A percentile compares a stretch with the other conserved stretches of the same genome.
These are phyloP conservation scores for Margaritifera margaritifera DNA, from an alignment of 2,888 invertebrate species.

Conservation along the genomic window DNA sequence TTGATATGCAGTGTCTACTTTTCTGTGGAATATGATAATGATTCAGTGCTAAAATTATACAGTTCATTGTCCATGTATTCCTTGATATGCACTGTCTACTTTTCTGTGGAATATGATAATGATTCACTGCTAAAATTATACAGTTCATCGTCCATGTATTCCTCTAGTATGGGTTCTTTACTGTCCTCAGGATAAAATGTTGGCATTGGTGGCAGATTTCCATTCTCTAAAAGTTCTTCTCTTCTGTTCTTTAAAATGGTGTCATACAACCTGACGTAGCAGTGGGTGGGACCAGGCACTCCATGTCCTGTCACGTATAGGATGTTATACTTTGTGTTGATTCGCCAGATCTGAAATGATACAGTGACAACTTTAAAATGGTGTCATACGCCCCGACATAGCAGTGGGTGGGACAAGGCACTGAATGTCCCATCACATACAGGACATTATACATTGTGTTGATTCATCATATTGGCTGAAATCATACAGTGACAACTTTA, in stretches of 20 bases:
- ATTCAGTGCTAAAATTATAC: constrained; percentile 79
- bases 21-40: constrained; percentile 33
- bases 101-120: constrained; percentile 27
- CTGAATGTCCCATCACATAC: constrained; percentile 86
- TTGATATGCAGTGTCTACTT: constrained; percentile 7
- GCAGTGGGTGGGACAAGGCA: constrained; percentile 87
- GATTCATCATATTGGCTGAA: constrained; percentile 90
- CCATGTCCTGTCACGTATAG: constrained; percentile 88
- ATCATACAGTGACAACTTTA: constrained; percentile 26
- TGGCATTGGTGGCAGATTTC: constrained; percentile 83
- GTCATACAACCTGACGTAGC: constrained; percentile 81
- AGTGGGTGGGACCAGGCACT: constrained; percentile 87
- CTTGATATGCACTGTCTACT: constrained; percentile 5
- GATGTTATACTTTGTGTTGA: constrained; percentile 95
- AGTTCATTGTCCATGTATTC: constrained; percentile 82
- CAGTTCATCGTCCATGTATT: constrained; percentile 84
- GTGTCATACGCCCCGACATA: constrained; percentile 84
- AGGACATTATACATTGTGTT: constrained; percentile 95
- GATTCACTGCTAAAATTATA: constrained; percentile 79
- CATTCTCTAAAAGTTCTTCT: constrained; percentile 21
- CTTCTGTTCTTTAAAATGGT: constrained; percentile 78
- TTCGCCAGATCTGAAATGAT: constrained; percentile 87
- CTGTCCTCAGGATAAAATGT: constrained; percentile 81
- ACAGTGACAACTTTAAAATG: no score
- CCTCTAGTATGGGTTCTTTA: constrained; percentile 79